Conservation (phyloP, 1,140 invertebrate species). For the Capitella teleta region DNA sequence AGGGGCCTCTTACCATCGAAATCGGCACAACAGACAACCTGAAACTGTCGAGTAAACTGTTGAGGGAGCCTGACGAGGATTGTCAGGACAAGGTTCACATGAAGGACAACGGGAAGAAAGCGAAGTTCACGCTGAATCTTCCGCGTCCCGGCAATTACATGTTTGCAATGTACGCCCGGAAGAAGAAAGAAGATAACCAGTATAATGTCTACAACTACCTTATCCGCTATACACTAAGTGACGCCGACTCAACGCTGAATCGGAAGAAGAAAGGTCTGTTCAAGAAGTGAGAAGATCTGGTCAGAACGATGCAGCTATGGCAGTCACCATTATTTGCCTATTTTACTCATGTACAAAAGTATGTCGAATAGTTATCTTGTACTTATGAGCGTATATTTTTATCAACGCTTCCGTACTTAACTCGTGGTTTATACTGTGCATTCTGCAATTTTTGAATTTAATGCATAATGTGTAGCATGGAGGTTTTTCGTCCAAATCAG, state of each 20-base stretch:
- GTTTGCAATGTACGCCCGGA: slow-evolving; percentile 29
- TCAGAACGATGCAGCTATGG: too few species aligned
- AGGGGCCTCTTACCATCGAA: slow-evolving; percentile 18
- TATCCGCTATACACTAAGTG: slow-evolving; percentile 22
- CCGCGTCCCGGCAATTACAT: slow-evolving; percentile 33
- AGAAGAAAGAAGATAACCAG: slow-evolving; percentile 20
- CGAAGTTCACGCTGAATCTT: slow-evolving; percentile 23
- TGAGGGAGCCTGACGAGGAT: slow-evolving; percentile 36
- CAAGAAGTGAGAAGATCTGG: too few species aligned
- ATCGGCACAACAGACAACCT: slow-evolving; percentile 20
- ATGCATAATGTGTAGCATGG: too few species aligned
- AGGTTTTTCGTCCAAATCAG: too few species aligned
- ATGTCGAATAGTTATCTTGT: too few species aligned
- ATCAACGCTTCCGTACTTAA: too few species aligned
- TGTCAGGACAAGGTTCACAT: slow-evolving; percentile 25
- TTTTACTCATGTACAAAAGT: too few species aligned
- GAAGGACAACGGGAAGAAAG: slow-evolving; percentile 16
- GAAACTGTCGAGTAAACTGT: slow-evolving; percentile 29
- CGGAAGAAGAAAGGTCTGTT: slow-evolving; percentile 4
- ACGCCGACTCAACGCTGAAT: not conserved
- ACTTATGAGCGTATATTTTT: too few species aligned
- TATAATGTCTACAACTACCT: slow-evolving; percentile 37
- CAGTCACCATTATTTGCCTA: too few species aligned
- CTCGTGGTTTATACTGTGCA: too few species aligned
- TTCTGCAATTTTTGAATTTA: too few species aligned